Evolutionary conservation across 1,140 invertebrate species (phyloP), one percentile per base, ranked within the genome.

Genomic region (Halesus radiatus): DNA sequence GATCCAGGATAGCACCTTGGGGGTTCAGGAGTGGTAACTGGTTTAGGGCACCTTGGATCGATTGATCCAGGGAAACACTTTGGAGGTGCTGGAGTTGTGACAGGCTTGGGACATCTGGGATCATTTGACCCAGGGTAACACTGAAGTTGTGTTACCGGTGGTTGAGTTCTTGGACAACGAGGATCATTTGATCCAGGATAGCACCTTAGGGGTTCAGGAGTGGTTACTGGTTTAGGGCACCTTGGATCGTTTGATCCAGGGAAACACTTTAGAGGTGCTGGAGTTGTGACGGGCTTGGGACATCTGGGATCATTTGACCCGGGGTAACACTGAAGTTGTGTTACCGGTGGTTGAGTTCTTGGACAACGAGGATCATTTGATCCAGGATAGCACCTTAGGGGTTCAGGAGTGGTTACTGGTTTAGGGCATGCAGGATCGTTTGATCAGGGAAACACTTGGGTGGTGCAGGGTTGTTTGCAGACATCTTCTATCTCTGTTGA

Each of bases 311-410:
- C 83, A 13, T 26, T 80, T 53, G 91, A 91, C 50, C 92, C 92
- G 6, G 91, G 91, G 76, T 90, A 92, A 81, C 91, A 92, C 13
- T 7, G 78, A 45, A 52, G 81, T 6, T 85, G 81, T 0, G 76
- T 70, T 13, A 64, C 60, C 13, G 66, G 32, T 4, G 29, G 54
- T 32, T 85, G 83, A 3, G 84, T 78, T 62, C 73, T 66, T 37
- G 85, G 80, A 80, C 88, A 88, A 64, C 85, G 80, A 5, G 86
- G 85, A 74, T 90, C 88, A 1, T 81, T 85, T 1, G 84, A 29
- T 29, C 26, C 26, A 29, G 26, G 26, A 5, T 3, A 29, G 5
- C 26, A 29, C 26, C 5, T 29, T 29, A 5, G 26, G 5, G 26
- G 26, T 29, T 2, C 26, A 5, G 26, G 26, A 29, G 26, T 29